Evolutionary conservation across 2,888 invertebrate species (phyloP).

Genomic region (Caenorhabditis sp.): DNA sequence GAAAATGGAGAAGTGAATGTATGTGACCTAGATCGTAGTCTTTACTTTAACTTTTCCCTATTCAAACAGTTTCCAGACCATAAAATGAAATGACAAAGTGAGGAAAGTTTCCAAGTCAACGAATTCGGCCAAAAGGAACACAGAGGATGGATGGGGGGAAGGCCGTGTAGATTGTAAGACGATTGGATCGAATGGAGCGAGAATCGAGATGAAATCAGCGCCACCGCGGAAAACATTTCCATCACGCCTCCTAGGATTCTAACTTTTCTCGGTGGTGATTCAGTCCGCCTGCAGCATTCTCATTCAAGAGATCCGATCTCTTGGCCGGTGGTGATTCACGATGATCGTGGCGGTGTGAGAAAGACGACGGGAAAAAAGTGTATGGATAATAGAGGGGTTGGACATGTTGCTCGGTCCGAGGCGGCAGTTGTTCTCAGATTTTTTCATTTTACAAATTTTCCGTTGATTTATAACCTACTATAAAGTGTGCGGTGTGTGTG

Average conservation of each 20-base stretch:
- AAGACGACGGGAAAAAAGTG: background rate
- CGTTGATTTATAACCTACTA: conserved; percentile 33
- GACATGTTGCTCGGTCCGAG: background rate
- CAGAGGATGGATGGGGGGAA: background rate
- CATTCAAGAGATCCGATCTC: background rate
- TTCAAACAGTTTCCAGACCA: conserved; percentile 15
- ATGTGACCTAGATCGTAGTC: no score
- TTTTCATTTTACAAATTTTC: conserved; percentile 36
- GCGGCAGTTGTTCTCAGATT: conserved; percentile 33
- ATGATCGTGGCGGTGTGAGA: conserved; percentile 16
- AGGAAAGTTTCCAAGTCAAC: conserved; percentile 32
- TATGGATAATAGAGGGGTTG: background rate
- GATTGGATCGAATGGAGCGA: background rate
- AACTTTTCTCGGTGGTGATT: no score
- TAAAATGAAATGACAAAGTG: conserved; percentile 20
- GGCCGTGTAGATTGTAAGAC: no score
- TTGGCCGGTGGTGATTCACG: conserved; percentile 8
- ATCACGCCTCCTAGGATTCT: no score
- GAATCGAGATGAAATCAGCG: background rate
- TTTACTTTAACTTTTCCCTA: background rate
- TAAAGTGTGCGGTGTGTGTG: conserved; percentile 15
- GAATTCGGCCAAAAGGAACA: conserved; percentile 7
- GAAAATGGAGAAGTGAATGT: background rate
- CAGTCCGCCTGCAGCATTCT: no score
- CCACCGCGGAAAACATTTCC: no score